These are phyloP conservation scores for Nipponacmea schrenckii DNA, from an alignment of 2,888 invertebrate species.

Conservation along the genomic window DNA sequence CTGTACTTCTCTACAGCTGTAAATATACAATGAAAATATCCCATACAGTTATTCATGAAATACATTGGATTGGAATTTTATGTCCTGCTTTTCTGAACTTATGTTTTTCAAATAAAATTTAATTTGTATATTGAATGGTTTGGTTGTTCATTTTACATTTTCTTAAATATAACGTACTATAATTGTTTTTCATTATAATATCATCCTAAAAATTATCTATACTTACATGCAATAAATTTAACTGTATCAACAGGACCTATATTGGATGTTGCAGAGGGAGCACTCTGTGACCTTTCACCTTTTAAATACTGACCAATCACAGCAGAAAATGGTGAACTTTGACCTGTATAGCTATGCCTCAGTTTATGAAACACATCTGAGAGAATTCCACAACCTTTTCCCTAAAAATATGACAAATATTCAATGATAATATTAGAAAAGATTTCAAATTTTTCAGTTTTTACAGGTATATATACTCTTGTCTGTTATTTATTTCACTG, in stretches of 20 bases:
- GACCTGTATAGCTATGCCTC: slow-evolving; percentile 32
- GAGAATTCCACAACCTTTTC: slow-evolving; percentile 33
- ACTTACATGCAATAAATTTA: no score
- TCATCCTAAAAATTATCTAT: no score
- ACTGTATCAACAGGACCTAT: no score
- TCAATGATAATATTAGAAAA: background rate
- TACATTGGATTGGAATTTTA: no score
- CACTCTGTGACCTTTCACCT: slow-evolving; percentile 11
- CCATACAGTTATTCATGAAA: no score
- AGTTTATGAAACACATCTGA: slow-evolving; percentile 39
- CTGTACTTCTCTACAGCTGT: slow-evolving; percentile 26
- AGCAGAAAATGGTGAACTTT: slow-evolving; percentile 41
- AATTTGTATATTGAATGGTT: no score
- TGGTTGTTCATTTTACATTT: no score
- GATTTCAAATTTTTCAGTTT: background rate
- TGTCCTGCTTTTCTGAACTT: no score
- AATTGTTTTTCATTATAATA: no score
- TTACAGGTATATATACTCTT: background rate
- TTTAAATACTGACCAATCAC: slow-evolving; percentile 45
- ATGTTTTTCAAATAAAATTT: no score
- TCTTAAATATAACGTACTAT: no score
- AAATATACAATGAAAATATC: background rate
- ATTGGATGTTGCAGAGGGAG: background rate
- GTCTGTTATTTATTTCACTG: background rate
- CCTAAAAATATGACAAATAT: slow-evolving; percentile 27